Evolutionary conservation across 2,113 vertebrate species (phyloP), one percentile per base, ranked within the genome.

Genomic region (Peromyscus polionotus): DNA sequence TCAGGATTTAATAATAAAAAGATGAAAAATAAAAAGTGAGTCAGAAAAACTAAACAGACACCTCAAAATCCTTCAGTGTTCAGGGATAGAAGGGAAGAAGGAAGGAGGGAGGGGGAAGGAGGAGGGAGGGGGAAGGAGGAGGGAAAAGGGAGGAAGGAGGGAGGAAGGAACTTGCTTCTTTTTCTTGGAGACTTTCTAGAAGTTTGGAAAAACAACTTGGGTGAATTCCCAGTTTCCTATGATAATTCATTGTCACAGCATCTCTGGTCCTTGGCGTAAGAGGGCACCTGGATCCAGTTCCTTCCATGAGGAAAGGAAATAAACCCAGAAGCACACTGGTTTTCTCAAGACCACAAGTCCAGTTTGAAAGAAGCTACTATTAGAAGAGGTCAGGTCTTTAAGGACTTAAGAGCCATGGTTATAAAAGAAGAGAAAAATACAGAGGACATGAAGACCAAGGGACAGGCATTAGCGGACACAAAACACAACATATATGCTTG

Each of bases 151-250:
- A 26, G 20, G 17, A n/a, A 70, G 0, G 3, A 28, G 45, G 31
- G 36, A n/a, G 10, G 45, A 8, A 31, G 42, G 28, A 20, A 28
- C 0, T 2, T 48, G 5, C 20, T 54, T 88, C 6, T 77, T 42
- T 45, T 20, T 61, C 33, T 36, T 87, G 42, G 24, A 28, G 17
- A 57, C 54, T 86, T 86, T 90, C 9, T 7, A 72, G 45, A 88
- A 61, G 24, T 1, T 3, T 26, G 48, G 75, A 59, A 79, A 80
- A 91, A 11, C n/a, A 20, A 2, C 36, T 73, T 93, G n/a, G 20
- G 4, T 94, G 51, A 88, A 61, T 92, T 96, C 97, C 75, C 54
- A 79, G 54, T 80, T 42, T 96, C 24, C 16, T 6, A 10, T 63
- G n/a, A 5, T 72, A 54, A 91, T 20, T 88, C 36, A 80, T 63